Percentiles rank a stretch among this genome's conserved stretches.
phyloP scores from a whole-genome alignment of 2,113 vertebrate genomes.

The Murina feae region DNA sequence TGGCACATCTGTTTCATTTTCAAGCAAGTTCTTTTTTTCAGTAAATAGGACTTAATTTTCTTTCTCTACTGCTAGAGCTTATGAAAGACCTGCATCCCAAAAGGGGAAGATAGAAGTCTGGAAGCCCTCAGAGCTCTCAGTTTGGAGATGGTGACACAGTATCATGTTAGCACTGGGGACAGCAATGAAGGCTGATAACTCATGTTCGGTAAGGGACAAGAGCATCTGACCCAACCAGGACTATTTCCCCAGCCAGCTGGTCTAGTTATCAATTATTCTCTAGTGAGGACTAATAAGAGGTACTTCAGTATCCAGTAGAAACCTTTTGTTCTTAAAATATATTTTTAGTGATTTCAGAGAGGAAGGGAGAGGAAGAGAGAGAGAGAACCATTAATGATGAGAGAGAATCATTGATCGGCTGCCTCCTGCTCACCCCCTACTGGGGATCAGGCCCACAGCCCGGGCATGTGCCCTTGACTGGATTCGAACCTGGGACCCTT shows the following conservation, averaged over 20 bases:
- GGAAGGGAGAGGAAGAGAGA: too few relatives aligned
- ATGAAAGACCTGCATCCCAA: neutral
- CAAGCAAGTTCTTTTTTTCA: neutral
- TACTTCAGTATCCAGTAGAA: neutral
- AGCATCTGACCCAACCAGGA: neutral
- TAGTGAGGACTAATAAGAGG: neutral
- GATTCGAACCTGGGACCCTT: too few relatives aligned
- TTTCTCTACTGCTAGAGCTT: neutral
- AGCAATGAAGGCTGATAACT: neutral
- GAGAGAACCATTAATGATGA: too few relatives aligned
- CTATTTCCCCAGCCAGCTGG: neutral
- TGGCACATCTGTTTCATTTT: constrained; percentile 36
- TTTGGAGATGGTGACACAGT: neutral
- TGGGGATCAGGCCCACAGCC: too few relatives aligned
- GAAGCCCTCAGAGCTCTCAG: neutral
- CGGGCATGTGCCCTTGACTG: too few relatives aligned
- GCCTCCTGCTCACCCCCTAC: too few relatives aligned
- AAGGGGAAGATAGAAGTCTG: neutral
- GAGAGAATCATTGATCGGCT: too few relatives aligned
- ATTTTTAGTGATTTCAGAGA: too few relatives aligned
- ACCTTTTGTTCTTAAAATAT: too few relatives aligned
- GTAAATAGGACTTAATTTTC: neutral
- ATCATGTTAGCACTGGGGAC: neutral
- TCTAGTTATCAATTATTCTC: neutral
- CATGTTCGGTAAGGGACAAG: neutral